Conservation (phyloP, 2,113 vertebrate species). For the Typhlomys cinereus region DNA sequence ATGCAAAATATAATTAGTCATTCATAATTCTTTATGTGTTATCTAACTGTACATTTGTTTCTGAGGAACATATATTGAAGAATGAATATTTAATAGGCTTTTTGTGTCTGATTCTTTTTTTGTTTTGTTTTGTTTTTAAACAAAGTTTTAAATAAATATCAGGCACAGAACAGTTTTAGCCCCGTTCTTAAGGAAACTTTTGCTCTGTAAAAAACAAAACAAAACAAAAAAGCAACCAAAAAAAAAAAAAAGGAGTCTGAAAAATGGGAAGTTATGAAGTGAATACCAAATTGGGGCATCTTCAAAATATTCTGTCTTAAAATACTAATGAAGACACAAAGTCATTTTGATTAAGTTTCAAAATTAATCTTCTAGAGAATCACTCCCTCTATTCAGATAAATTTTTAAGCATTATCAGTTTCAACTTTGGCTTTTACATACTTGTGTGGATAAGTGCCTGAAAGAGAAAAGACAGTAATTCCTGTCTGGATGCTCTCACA, state of each 20-base stretch:
- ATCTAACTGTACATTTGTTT: constrained; percentile 92
- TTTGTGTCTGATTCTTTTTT: constrained; percentile 78
- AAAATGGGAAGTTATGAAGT: constrained; percentile 50
- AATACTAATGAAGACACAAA: constrained; percentile 60
- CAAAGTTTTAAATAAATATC: constrained; percentile 87
- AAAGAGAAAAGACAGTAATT: constrained; percentile 38
- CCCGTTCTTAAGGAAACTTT: constrained; percentile 81
- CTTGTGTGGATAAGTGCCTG: not conserved
- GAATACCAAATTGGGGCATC: constrained; percentile 74
- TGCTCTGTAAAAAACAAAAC: constrained; percentile 72
- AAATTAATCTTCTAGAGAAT: constrained; percentile 38
- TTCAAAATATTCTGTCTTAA: constrained; percentile 66
- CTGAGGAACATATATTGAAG: constrained; percentile 90
- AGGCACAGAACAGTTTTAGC: constrained; percentile 82
- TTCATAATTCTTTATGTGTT: constrained; percentile 92
- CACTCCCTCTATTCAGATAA: constrained; percentile 18
- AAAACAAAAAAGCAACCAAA: too few species aligned
- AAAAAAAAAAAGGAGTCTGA: constrained; percentile 74
- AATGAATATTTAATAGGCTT: constrained; percentile 89
- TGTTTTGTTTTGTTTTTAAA: constrained; percentile 71
- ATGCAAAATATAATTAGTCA: constrained; percentile 93
- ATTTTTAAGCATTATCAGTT: constrained; percentile 29
- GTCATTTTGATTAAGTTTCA: constrained; percentile 60
- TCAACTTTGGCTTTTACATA: constrained; percentile 35
- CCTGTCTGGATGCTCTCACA: not conserved